These are phyloP conservation scores for Acromyrmex heyeri DNA, from an alignment of 1,140 invertebrate genomes.

Conservation along the genomic window DNA sequence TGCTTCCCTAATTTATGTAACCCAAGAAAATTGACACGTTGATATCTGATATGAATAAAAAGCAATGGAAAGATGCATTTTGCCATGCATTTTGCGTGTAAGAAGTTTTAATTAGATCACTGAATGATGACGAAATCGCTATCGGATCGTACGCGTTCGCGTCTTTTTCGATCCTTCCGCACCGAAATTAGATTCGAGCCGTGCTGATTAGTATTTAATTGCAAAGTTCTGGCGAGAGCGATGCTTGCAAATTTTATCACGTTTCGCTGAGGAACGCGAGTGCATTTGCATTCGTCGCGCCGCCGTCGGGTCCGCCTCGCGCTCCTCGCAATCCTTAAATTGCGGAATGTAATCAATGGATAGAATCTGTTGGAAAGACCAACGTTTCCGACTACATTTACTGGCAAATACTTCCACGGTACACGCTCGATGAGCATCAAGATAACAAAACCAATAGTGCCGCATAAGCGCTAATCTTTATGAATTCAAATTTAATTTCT, in stretches of 20 bases:
- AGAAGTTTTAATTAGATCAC: constrained; percentile 34
- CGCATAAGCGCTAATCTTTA: constrained; percentile 10
- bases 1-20: not conserved
- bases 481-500: constrained; percentile 29
- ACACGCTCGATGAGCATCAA: not conserved
- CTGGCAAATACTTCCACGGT: not conserved
- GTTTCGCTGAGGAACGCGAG: constrained; percentile 56
- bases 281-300: constrained; percentile 60
- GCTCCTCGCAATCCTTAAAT: constrained; percentile 58
- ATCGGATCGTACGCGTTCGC: not conserved
- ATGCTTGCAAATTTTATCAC: constrained; percentile 64
- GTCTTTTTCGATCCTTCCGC: constrained; percentile 46
- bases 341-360: constrained; percentile 59
- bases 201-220: constrained; percentile 63
- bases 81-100: not conserved
- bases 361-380: constrained; percentile 49
- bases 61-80: not conserved
- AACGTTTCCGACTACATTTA: constrained; percentile 38
- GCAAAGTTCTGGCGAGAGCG: constrained; percentile 56
- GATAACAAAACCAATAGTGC: constrained; percentile 30
- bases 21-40: not conserved
- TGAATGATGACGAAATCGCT: not conserved
- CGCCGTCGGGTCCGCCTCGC: constrained; percentile 49
- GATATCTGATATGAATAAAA: not conserved
- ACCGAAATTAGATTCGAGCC: constrained; percentile 53